These are phyloP conservation scores for Arvicola amphibius DNA, from an alignment of 2,797 vertebrate species.

Conservation along the genomic window DNA sequence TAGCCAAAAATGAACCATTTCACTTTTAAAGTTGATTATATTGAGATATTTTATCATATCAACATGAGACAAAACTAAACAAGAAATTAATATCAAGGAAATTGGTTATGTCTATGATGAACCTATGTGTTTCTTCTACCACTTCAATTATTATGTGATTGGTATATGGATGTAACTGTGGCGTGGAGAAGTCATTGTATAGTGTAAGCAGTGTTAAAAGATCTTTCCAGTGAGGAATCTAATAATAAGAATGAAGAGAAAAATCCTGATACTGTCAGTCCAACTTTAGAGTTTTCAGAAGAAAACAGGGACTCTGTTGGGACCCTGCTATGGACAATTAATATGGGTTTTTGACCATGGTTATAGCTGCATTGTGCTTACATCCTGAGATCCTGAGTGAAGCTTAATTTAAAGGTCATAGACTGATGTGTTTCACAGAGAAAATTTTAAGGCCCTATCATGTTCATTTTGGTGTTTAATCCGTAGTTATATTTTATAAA, in stretches of 20 bases:
- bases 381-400: neutral
- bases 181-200: neutral
- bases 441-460: neutral
- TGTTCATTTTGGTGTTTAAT: neutral
- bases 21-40: neutral
- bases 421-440: neutral
- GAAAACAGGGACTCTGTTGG: neutral
- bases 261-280: neutral
- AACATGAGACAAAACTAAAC: neutral
- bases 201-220: neutral
- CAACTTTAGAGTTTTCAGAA: neutral
- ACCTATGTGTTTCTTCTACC: neutral
- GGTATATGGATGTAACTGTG: neutral
- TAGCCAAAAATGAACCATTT: neutral
- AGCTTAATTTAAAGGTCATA: neutral
- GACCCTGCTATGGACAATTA: neutral
- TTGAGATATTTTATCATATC: neutral
- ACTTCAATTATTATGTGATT: neutral
- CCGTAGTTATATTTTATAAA: neutral
- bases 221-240: neutral
- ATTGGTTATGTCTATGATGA: neutral
- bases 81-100: neutral
- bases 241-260: neutral
- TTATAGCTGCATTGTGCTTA: neutral
- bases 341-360: neutral